Conservation (phyloP, 2,888 invertebrate genomes). For the Drosophila percnosoma region DNA sequence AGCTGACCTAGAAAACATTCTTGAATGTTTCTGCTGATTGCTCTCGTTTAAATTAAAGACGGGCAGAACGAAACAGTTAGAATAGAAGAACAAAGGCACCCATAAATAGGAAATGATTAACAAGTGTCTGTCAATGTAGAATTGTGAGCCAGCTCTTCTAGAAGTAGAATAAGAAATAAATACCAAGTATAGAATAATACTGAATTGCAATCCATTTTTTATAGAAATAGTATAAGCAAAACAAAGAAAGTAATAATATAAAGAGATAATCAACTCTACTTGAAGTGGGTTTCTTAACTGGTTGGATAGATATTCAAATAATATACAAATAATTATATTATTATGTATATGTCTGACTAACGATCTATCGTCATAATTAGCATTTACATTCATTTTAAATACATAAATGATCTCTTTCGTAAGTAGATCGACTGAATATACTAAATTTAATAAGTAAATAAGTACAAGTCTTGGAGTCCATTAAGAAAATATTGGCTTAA, state of each 20-base stretch:
- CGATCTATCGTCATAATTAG: not conserved
- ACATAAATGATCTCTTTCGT: not conserved
- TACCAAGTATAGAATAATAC: not conserved
- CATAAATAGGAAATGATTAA: not conserved
- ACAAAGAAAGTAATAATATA: not conserved
- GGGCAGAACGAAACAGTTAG: not conserved
- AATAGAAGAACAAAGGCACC: not conserved
- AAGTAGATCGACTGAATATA: not conserved
- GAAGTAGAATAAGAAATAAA: not conserved
- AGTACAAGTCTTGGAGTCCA: not conserved
- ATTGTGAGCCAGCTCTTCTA: not conserved
- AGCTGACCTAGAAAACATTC: constrained; percentile 10
- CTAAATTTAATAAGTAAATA: not conserved
- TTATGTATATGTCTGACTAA: not conserved
- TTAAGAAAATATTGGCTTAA: not conserved
- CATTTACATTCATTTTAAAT: not conserved
- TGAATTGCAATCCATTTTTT: not conserved
- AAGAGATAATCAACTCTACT: accelerated
- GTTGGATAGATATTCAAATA: not conserved
- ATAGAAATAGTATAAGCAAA: not conserved
- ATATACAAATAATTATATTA: not conserved
- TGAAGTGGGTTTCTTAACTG: not conserved
- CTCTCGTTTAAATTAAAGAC: constrained; percentile 24
- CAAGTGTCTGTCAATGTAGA: not conserved
- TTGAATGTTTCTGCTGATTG: constrained; percentile 12